A percentile compares a stretch with the other conserved stretches of the same genome.
Evolutionary conservation across 2,113 vertebrate genomes (phyloP).

Genomic region (Petaurus breviceps): DNA sequence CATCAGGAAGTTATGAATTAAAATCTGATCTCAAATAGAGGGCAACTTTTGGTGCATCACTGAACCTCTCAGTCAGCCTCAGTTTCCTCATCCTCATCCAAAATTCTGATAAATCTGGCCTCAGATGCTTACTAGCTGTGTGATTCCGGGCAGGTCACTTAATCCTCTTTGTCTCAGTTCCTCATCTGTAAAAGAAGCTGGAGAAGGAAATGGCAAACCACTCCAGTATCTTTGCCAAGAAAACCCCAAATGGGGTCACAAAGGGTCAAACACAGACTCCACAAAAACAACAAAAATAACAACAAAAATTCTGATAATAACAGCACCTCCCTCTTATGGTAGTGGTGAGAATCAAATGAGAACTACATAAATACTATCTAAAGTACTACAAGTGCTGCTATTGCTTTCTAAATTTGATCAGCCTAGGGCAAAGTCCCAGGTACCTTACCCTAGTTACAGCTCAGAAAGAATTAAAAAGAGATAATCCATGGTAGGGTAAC

Average conservation of each 20-base stretch:
- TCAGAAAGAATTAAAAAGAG: neutral
- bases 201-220: neutral
- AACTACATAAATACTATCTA: neutral
- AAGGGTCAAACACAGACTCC: neutral
- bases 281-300: neutral
- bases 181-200: neutral
- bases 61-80: neutral
- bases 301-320: slow-evolving; percentile 5
- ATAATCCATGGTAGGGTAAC: neutral
- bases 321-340: neutral
- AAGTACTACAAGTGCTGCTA: neutral
- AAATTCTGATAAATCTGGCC: neutral
- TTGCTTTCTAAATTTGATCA: neutral
- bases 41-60: neutral
- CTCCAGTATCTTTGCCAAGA: neutral
- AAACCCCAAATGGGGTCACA: too few species aligned
- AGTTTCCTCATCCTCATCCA: neutral
- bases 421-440: neutral
- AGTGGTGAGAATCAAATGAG: neutral
- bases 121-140: neutral
- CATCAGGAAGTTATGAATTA: neutral
- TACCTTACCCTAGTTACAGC: neutral
- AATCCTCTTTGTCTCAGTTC: neutral
- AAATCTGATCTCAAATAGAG: neutral
- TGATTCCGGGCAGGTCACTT: neutral